A percentile compares a stretch with the other conserved stretches of the same genome.
Conservation (phyloP, 53 echinoderm and acorn worm species). For the Zoroaster sp. region DNA sequence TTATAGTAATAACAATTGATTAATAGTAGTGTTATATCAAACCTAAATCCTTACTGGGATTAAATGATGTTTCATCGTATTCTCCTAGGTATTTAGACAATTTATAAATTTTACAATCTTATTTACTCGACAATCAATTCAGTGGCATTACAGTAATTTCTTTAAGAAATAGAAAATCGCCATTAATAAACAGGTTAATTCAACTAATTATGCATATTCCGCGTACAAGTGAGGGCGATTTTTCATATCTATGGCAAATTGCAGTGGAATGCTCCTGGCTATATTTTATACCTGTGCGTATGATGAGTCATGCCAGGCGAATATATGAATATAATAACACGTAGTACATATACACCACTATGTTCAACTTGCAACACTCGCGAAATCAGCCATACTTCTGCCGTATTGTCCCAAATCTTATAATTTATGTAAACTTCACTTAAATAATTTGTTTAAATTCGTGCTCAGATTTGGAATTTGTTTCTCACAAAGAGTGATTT, state of each 20-base stretch:
- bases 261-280: slow-evolving; percentile 13
- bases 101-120: background rate
- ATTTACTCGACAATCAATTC: background rate
- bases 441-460: background rate
- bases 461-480: no score
- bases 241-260: slow-evolving; percentile 41
- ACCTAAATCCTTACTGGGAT: background rate
- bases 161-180: background rate
- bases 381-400: no score
- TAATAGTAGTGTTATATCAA: background rate
- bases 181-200: slow-evolving; percentile 19
- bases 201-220: slow-evolving; percentile 31
- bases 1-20: background rate
- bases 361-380: no score
- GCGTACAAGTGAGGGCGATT: background rate
- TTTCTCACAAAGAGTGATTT: no score
- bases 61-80: background rate
- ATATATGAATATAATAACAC: slow-evolving; percentile 33
- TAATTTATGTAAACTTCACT: background rate
- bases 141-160: background rate
- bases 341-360: no score
- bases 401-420: background rate
- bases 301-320: slow-evolving; percentile 7
- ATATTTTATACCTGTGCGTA: slow-evolving; percentile 34
- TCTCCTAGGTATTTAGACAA: background rate